These are phyloP conservation scores for Nemurella pictetii DNA, from an alignment of 2,888 invertebrate species.

Conservation along the genomic window DNA sequence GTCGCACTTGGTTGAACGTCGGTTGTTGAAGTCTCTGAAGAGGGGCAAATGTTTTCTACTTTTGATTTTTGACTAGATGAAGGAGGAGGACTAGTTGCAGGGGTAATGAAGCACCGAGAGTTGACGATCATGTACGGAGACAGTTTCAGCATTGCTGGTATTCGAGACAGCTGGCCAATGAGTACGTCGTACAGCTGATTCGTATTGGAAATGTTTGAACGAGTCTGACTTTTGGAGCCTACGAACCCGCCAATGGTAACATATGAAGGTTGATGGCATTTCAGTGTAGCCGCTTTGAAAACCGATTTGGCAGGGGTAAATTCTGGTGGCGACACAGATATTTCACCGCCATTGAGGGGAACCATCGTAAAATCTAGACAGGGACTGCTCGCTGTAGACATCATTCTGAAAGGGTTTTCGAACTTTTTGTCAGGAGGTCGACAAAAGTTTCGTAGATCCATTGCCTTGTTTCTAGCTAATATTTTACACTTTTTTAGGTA, in stretches of 20 bases:
- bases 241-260: constrained; percentile 38
- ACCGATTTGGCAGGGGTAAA: background rate
- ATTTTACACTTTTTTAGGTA: too few relatives aligned
- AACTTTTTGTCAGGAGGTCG: background rate
- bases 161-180: constrained; percentile 29
- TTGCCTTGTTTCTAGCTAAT: background rate
- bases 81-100: background rate
- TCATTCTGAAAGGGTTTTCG: background rate
- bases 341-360: background rate
- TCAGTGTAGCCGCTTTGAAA: constrained; percentile 1
- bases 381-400: background rate
- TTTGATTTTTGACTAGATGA: background rate
- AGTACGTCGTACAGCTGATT: constrained; percentile 36
- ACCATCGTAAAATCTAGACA: background rate
- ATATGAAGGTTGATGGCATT: constrained; percentile 28
- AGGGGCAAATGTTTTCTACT: background rate
- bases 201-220: constrained; percentile 26
- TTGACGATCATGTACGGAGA: background rate
- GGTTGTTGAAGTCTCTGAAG: background rate
- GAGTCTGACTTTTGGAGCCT: constrained; percentile 37
- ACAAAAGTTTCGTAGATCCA: background rate
- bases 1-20: background rate
- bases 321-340: background rate
- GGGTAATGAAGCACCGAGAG: background rate
- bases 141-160: background rate